A percentile compares a stretch with the other conserved stretches of the same genome.
phyloP scores from a whole-genome alignment of 2,113 vertebrate species.

The Rhabdomys dilectus region DNA sequence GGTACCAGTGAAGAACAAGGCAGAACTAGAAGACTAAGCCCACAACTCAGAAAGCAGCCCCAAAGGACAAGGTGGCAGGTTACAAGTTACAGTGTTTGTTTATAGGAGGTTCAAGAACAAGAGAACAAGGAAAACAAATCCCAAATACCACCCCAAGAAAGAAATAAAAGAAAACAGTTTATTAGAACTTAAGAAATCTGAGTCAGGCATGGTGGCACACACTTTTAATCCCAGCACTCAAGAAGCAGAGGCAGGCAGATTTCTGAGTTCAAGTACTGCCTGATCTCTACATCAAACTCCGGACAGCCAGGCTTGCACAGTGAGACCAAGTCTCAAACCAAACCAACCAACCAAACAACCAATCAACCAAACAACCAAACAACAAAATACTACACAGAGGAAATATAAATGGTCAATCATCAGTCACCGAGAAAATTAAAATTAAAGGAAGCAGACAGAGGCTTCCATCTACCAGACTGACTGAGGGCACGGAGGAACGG shows the following conservation, averaged over 20 bases:
- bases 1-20: neutral
- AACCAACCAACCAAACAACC: neutral
- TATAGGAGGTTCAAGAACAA: slow-evolving; percentile 23
- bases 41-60: slow-evolving; percentile 5
- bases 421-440: neutral
- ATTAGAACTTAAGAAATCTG: slow-evolving; percentile 20
- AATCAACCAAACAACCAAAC: neutral
- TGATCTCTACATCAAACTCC: neutral
- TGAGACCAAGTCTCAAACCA: neutral
- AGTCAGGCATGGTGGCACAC: neutral
- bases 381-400: neutral
- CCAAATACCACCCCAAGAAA: neutral
- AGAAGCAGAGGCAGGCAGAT: neutral
- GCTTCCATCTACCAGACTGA: neutral
- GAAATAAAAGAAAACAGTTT: neutral
- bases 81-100: neutral
- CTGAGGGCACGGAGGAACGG: neutral
- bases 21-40: neutral
- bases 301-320: neutral
- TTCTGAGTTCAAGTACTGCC: neutral
- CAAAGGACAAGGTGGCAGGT: neutral
- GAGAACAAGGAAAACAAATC: neutral
- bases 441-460: neutral
- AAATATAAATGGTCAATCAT: neutral
- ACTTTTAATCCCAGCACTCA: neutral